Evolutionary conservation across 1,140 invertebrate genomes (phyloP).

Genomic region (Harpegnathos saltator): DNA sequence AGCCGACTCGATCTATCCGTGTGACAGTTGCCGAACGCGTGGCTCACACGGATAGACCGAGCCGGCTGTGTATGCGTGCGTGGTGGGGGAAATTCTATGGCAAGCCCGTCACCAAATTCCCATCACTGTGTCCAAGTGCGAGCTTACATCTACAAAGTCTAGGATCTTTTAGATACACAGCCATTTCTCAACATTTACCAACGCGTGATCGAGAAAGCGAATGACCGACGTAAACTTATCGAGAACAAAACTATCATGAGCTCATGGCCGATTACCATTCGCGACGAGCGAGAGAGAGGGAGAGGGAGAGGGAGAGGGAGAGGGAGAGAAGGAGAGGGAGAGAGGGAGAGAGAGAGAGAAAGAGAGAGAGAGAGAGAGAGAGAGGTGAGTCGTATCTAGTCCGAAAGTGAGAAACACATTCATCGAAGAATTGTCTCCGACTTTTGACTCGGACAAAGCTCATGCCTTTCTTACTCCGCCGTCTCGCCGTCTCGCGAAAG

Average conservation of each 20-base stretch:
- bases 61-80: too few species aligned
- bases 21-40: too few species aligned
- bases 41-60: too few species aligned
- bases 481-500: not conserved
- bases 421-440: not conserved
- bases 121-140: too few species aligned
- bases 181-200: slow-evolving; percentile 56
- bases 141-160: slow-evolving; percentile 48
- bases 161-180: slow-evolving; percentile 49
- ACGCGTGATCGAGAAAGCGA: slow-evolving; percentile 22
- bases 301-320: too few species aligned
- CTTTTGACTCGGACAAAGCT: slow-evolving; percentile 15
- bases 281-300: slow-evolving; percentile 13
- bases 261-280: slow-evolving; percentile 5
- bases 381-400: too few species aligned
- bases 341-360: too few species aligned
- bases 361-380: too few species aligned
- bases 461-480: not conserved
- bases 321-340: too few species aligned
- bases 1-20: too few species aligned
- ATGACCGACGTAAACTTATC: slow-evolving; percentile 13
- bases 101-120: too few species aligned
- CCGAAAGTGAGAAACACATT: not conserved
- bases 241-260: slow-evolving; percentile 17
- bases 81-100: too few species aligned